These are phyloP conservation scores for Campaea margaritaria DNA, from an alignment of 2,888 invertebrate species.

Conservation along the genomic window DNA sequence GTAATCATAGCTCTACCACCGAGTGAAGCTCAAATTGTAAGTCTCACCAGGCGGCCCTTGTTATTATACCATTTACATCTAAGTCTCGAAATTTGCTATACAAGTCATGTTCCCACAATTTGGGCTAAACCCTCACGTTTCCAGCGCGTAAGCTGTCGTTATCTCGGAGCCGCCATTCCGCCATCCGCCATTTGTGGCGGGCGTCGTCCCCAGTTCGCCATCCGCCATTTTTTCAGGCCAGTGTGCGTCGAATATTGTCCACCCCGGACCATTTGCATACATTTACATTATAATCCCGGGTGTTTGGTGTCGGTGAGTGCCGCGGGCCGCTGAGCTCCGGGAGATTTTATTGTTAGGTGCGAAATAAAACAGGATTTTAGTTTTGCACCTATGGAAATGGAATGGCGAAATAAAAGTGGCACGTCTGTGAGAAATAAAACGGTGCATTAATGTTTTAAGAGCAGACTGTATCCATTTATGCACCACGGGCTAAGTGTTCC, in stretches of 20 bases:
- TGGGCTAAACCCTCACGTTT: conserved; percentile 67
- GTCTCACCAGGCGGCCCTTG: conserved; percentile 39
- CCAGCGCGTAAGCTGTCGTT: conserved; percentile 69
- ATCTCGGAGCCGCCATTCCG: conserved; percentile 48
- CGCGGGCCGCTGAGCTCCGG: conserved; percentile 15
- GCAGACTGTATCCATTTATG: no score
- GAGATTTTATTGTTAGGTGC: conserved; percentile 20
- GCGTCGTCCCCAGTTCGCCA: conserved; percentile 31
- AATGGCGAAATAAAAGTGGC: neutral
- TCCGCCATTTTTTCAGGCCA: conserved; percentile 55
- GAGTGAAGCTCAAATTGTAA: conserved; percentile 8
- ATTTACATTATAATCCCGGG: conserved; percentile 77
- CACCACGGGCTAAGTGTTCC: no score
- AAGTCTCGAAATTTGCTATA: conserved; percentile 53
- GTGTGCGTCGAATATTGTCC: conserved; percentile 51
- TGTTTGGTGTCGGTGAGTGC: conserved; percentile 53
- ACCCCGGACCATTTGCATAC: conserved; percentile 68
- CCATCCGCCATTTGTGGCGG: conserved; percentile 35
- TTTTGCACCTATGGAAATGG: neutral
- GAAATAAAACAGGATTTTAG: conserved; percentile 4
- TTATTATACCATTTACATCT: conserved; percentile 59
- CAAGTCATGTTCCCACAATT: conserved; percentile 73
- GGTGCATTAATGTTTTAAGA: no score
- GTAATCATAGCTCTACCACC: conserved; percentile 4
- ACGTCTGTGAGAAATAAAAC: no score